Conservation (phyloP, 2,888 invertebrate species). For the Caradrina clavipalpis region DNA sequence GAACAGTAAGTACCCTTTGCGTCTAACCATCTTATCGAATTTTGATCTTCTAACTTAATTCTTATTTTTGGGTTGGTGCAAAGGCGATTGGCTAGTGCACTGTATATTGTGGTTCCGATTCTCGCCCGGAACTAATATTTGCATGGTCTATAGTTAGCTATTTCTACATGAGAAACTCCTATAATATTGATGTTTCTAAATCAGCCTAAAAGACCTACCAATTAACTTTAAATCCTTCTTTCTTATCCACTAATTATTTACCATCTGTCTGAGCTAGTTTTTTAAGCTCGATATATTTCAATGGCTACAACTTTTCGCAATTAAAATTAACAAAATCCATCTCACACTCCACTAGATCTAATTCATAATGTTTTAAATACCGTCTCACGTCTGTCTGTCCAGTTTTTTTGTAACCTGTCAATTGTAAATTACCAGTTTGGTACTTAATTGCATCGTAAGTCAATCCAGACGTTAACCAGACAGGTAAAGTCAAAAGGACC, state of each 20-base stretch:
- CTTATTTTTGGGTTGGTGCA: too few species aligned
- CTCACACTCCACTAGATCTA: constrained; percentile 28
- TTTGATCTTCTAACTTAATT: too few species aligned
- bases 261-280: background rate
- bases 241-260: background rate
- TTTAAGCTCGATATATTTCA: background rate
- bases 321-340: constrained; percentile 26
- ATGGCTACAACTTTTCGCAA: constrained; percentile 1
- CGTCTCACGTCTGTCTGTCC: constrained; percentile 43
- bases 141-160: too few species aligned
- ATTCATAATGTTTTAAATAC: constrained; percentile 45
- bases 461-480: constrained; percentile 21
- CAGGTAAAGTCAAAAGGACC: constrained; percentile 28
- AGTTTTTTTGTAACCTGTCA: constrained; percentile 56
- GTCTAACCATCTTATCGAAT: too few species aligned
- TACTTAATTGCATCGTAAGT: constrained; percentile 66
- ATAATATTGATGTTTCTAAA: too few species aligned
- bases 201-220: background rate
- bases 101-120: too few species aligned
- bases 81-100: too few species aligned
- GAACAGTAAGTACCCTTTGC: too few species aligned
- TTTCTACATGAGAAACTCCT: too few species aligned
- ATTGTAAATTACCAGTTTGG: constrained; percentile 66
- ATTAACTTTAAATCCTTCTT: background rate
- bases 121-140: too few species aligned